A percentile compares a stretch with the other conserved stretches of the same genome.
Conservation (phyloP, 1,140 invertebrate species). For the Formica selysi region DNA sequence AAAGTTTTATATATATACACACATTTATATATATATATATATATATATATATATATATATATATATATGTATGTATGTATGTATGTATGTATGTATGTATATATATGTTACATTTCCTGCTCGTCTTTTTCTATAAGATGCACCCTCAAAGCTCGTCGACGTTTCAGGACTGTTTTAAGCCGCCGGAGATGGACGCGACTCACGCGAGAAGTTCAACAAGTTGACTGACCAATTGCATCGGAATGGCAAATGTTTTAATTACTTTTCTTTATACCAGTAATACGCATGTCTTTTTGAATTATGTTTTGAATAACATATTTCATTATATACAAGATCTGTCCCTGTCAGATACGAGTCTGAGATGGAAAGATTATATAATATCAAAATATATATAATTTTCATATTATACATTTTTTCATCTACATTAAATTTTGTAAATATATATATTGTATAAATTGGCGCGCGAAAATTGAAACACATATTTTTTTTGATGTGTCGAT, state of each 20-base stretch:
- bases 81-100: too few relatives aligned
- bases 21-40: too few relatives aligned
- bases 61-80: too few relatives aligned
- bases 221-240: conserved; percentile 33
- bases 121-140: conserved; percentile 26
- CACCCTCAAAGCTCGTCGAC: not conserved
- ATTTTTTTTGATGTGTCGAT: not conserved
- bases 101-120: not conserved
- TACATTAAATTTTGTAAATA: conserved; percentile 13
- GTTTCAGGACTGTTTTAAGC: conserved; percentile 39
- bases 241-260: conserved; percentile 33
- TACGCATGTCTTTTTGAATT: not conserved
- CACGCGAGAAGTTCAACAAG: conserved; percentile 57
- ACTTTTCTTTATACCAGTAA: not conserved
- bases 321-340: not conserved
- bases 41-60: not conserved
- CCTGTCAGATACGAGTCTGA: not conserved
- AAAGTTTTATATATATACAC: conserved; percentile 33
- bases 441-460: not conserved
- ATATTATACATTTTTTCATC: not conserved
- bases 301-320: not conserved
- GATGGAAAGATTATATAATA: not conserved
- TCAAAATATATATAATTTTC: not conserved
- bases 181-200: conserved; percentile 32
- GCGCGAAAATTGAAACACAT: not conserved